A percentile compares a stretch with the other conserved stretches of the same genome.
These are phyloP conservation scores for Drosophila rufa DNA, from an alignment of 1,140 invertebrate species.

Conservation along the genomic window DNA sequence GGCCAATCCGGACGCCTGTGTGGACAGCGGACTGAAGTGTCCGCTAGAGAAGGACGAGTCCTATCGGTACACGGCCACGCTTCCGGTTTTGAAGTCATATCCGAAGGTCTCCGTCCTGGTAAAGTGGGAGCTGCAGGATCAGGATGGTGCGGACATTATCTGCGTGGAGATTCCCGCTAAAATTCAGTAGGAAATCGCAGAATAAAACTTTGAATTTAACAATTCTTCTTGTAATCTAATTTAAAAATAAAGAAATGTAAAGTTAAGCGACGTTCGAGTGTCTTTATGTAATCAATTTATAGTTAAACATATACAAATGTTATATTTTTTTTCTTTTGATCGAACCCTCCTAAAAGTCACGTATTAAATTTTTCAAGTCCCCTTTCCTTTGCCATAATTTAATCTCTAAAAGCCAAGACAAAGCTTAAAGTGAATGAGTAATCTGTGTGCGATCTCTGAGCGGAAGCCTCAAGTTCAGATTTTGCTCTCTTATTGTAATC, in stretches of 20 bases:
- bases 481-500: slow-evolving; percentile 65
- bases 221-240: slow-evolving; percentile 36
- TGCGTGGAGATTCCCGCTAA: slow-evolving; percentile 89
- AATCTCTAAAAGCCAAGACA: not conserved
- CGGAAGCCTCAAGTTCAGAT: slow-evolving; percentile 45
- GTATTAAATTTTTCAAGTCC: not conserved
- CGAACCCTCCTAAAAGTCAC: not conserved
- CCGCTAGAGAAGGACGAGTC: slow-evolving; percentile 87
- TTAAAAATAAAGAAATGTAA: slow-evolving; percentile 34
- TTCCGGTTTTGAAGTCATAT: slow-evolving; percentile 88
- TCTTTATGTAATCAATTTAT: not conserved
- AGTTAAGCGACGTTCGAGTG: not conserved
- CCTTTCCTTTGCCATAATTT: not conserved
- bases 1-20: slow-evolving; percentile 89
- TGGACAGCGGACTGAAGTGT: slow-evolving; percentile 88
- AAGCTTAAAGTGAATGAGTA: slow-evolving; percentile 10
- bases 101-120: slow-evolving; percentile 89
- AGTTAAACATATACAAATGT: not conserved
- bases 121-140: slow-evolving; percentile 90
- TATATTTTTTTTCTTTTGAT: not conserved
- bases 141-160: slow-evolving; percentile 87
- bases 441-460: slow-evolving; percentile 23
- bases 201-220: not conserved
- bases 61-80: slow-evolving; percentile 87
- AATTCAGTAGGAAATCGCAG: slow-evolving; percentile 84